These are phyloP conservation scores for Felis catus DNA, from an alignment of 2,113 vertebrate genomes.

Conservation along the genomic window F.catus_Fca126_mat1.0 CM031421.1:28352501-28353000, in stretches of 20 bases:
- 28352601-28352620: constrained; percentile 53
- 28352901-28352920: fast-evolving
- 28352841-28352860: fast-evolving
- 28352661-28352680: neutral
- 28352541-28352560: neutral
- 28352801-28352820: neutral
- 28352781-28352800: neutral
- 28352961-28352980: neutral
- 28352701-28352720: neutral
- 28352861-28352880: fast-evolving
- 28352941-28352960: neutral
- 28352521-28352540: neutral
- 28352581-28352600: neutral
- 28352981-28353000: neutral
- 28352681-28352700: neutral
- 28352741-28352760: neutral
- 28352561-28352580: constrained; percentile 53
- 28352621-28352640: neutral
- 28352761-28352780: too few relatives aligned
- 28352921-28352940: neutral
- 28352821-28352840: neutral
- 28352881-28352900: neutral
- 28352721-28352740: neutral
- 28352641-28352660: neutral
- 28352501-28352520: neutral